Base-by-base conservation (phyloP, 1,140 invertebrate species). In the Caenorhabditis latens region DNA sequence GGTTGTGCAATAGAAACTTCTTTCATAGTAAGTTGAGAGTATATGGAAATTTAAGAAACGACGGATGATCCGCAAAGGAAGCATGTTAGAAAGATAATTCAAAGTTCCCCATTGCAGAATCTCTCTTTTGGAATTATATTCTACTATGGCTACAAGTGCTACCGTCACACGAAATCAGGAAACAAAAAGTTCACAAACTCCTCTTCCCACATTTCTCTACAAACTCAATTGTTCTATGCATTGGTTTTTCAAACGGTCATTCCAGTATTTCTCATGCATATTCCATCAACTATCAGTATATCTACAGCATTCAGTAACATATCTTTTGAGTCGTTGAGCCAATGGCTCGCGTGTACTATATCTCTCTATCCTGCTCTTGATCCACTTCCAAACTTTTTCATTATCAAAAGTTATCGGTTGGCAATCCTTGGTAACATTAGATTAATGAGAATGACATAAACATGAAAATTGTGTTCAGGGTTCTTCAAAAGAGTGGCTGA, bases 341-440 rank as follows among this genome's bases (percentile, higher is more conserved):
- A 67, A 67, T 11, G 46, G 2, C 65, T 67, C 8, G 9, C 42
- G 3, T 43, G 32, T 14, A 67, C 40, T 43, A 67, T 67, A 67
- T 42, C 65, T 24, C 16, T 67, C 0, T 67, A 67, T 21, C 65
- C 65, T 13, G 65, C 42, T 43, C 42, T 67, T 14, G 65, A 67
- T 67, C 65, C 65, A 43, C 65, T 67, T 67, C 65, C 65, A 13
- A 67, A 67, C 65, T 67, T 67, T 67, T 67, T 67, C 16, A 67
- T 67, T 7, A 67, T 67, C 65, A 71, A 71, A 43, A 43, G 14
- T n/a, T 71, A 71, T 71, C 65, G 65, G 8, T 4, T 19, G 1
- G 65, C 40, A 14, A 71, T 71, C 14, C 21, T 46, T 3, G 24
- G 61, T 63, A 21, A n/a, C 32, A 19, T 58, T 16, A 53, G 16